Base-by-base conservation (phyloP, 1,140 invertebrate genomes). In the Ruditapes philippinarum region DNA sequence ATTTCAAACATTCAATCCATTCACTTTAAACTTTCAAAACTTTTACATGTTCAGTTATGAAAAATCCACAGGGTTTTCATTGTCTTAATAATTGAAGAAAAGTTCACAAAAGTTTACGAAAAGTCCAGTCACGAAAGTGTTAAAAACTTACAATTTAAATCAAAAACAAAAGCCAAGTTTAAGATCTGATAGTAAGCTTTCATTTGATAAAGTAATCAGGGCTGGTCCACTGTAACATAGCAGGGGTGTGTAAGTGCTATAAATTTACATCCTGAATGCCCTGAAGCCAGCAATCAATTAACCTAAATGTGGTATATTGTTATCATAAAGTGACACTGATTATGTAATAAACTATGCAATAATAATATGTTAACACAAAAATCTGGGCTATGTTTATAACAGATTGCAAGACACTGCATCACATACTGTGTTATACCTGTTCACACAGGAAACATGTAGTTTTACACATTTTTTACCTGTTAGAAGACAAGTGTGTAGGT, bases 311-410 rank as follows among this genome's bases (percentile, higher is more conserved):
- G 22, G 57, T 62, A 62, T 70, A 70, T 70, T 70, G 65, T 70
- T 70, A 70, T 70, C 65, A 70, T 70, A 70, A 70, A 40, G 38
- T 70, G 65, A 70, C 65, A 70, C 36, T 36, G 28, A 70, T 70
- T 70, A 40, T 25, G 28, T n/a, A 70, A 70, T 70, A 70, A 62
- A 70, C 38, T 70, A 40, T 25, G 28, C 28, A 70, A 70, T 70
- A 70, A 62, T 62, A 62, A 28, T n/a, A 62, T 28, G n/a, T n/a
- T n/a, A n/a, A n/a, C 11, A 62, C 4, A 28, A 1, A 62, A 62
- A 62, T n/a, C 25, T n/a, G 28, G 5, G 28, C n/a, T 62, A 14
- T 62, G 57, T 28, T 62, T 62, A 62, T 62, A n/a, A n/a, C 57
- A 62, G 1, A n/a, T n/a, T n/a, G n/a, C n/a, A n/a, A n/a, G n/a